Evolutionary conservation across 1,140 invertebrate genomes (phyloP).

Genomic region (Drosophila nasuta): DNA sequence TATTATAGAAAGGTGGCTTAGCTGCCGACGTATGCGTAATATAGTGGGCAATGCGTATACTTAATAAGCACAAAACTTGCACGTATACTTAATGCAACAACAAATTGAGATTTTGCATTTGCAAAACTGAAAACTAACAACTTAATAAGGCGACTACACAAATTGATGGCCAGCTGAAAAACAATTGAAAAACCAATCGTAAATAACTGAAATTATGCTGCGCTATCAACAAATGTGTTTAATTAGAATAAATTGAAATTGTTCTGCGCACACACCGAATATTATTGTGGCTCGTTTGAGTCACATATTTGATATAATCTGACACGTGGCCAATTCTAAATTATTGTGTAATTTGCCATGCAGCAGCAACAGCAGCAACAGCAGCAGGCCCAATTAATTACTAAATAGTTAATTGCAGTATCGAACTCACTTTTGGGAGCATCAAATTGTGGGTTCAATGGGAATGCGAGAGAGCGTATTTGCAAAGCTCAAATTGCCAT

Average conservation of each 20-base stretch:
- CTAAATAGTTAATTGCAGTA: slow-evolving; percentile 9
- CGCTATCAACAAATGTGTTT: neutral
- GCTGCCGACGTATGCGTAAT: no score
- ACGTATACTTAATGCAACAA: no score
- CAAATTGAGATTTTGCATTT: no score
- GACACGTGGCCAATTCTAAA: neutral
- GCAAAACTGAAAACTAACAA: no score
- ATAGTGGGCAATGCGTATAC: no score
- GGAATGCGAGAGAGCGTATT: neutral
- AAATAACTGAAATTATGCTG: neutral
- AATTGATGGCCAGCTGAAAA: neutral
- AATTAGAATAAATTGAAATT: neutral
- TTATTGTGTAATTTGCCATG: neutral
- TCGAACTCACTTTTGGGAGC: slow-evolving; percentile 11
- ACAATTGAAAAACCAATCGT: neutral
- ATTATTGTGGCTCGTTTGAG: neutral
- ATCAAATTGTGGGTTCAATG: neutral
- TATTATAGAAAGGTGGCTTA: no score
- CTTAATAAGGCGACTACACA: no score
- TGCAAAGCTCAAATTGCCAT: slow-evolving; percentile 19
- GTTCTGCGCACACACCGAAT: no score
- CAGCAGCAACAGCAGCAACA: neutral
- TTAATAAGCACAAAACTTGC: no score
- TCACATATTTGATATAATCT: neutral
- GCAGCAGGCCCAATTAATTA: neutral